phyloP scores from a whole-genome alignment of 2,113 vertebrate species.

The Xerus inauris region DNA sequence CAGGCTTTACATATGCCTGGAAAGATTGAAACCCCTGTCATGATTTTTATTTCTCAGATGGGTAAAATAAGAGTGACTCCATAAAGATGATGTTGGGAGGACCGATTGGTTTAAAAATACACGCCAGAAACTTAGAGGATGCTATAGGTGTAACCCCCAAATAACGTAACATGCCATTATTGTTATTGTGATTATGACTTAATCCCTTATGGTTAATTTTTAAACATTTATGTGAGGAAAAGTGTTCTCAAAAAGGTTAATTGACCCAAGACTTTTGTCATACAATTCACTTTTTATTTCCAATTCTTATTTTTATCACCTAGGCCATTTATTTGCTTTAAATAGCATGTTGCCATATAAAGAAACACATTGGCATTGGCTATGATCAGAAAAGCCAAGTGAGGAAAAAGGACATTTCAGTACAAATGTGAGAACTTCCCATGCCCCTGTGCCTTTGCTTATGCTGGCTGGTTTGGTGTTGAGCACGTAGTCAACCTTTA shows the following conservation, averaged over 20 bases:
- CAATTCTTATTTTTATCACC: neutral
- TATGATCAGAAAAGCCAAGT: conserved; percentile 14
- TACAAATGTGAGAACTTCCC: neutral
- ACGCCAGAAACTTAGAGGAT: neutral
- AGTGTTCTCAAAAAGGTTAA: neutral
- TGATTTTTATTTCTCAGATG: neutral
- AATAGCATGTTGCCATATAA: conserved; percentile 21
- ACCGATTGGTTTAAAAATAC: neutral
- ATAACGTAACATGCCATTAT: too few relatives aligned
- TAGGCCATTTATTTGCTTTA: conserved; percentile 41
- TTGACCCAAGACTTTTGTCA: neutral
- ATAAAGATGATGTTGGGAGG: neutral
- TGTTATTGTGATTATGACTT: neutral
- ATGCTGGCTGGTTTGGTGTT: too few relatives aligned
- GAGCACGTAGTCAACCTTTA: neutral
- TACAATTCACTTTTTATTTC: neutral
- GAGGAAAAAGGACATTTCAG: neutral
- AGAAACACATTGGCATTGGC: neutral
- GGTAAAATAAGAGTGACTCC: neutral
- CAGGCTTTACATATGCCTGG: neutral
- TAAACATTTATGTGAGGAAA: neutral
- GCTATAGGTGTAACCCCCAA: neutral
- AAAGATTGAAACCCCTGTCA: neutral
- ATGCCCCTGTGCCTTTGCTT: neutral
- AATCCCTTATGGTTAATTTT: neutral